Evolutionary conservation across 2,797 vertebrate species (phyloP).

Genomic region (Sparus aurata): DNA sequence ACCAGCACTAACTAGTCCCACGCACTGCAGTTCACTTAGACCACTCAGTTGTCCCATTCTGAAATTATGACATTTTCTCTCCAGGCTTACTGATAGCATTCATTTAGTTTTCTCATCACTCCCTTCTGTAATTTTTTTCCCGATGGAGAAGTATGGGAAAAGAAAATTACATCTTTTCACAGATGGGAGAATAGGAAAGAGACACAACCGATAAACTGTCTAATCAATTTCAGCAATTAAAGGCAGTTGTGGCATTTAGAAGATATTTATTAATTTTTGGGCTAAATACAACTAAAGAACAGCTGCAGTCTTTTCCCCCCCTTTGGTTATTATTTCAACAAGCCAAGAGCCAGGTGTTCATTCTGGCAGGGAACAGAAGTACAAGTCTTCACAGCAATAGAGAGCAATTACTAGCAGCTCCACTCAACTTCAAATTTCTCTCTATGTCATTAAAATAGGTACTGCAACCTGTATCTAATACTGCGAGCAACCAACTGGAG

Average conservation of each 20-base stretch:
- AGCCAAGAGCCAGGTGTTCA: conserved; percentile 76
- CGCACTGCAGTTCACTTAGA: conserved; percentile 1
- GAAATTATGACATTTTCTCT: conserved; percentile 35
- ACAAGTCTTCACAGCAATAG: conserved; percentile 54
- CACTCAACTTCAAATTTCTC: conserved; percentile 66
- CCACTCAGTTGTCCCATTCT: conserved; percentile 18
- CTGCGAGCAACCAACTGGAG: conserved; percentile 22
- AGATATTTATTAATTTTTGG: conserved; percentile 73
- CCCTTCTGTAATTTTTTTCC: conserved; percentile 70
- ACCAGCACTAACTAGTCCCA: conserved; percentile 26
- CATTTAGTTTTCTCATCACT: conserved; percentile 60
- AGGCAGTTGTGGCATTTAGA: conserved; percentile 54
- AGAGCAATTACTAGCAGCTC: conserved; percentile 71
- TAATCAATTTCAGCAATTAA: conserved; percentile 73
- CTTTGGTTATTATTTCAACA: conserved; percentile 67
- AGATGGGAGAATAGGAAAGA: conserved; percentile 66
- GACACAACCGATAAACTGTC: conserved; percentile 69
- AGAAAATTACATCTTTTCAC: conserved; percentile 66
- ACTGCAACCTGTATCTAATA: conserved; percentile 56
- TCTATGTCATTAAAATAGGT: conserved; percentile 59
- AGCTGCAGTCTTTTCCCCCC: conserved; percentile 62
- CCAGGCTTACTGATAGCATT: conserved; percentile 48
- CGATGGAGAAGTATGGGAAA: conserved; percentile 46
- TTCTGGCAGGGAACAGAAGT: conserved; percentile 66
- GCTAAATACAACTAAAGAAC: conserved; percentile 67